Evolutionary conservation across 2,888 invertebrate genomes (phyloP), one percentile per base, ranked within the genome.

Genomic region (Pandemis cinnamomeana): DNA sequence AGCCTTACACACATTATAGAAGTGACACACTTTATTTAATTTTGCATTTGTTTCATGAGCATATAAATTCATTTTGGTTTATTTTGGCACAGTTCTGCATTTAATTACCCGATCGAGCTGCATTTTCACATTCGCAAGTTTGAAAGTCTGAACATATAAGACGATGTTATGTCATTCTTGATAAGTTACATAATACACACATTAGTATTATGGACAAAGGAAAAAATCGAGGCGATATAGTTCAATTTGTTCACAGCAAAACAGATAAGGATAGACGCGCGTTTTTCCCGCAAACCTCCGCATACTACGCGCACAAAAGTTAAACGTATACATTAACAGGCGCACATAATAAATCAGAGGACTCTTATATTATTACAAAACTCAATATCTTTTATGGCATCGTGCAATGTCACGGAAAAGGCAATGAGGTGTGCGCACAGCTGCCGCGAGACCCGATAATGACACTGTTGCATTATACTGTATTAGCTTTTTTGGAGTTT

Each of bases 361-460:
- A 81, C 83, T 86, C 82, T 85, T 81, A 84, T 85, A 83, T 86
- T 87, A 91, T 89, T 84, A 84, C 87, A 86, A 85, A 89, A 89
- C 79, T 87, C 87, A 86, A 91, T 90, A 90, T 90, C 84, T 90
- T 92, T 92, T 91, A 92, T 91, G 86, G 86, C 81, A 85, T 87
- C 86, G 86, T 75, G 87, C 89, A 92, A 93, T 92, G 92, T 92
- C 91, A 92, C 84, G 93, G 93, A 93, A 93, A 87, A 89, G 81
- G 88, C 90, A 93, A 92, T 93, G 93, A 91, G 84, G 89, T 91
- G 91, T 90, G 83, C 90, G 86, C 86, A 86, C 93, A 93, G 91
- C 93, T 93, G 93, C 87, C 87, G 82, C 83, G 82, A 81, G 87
- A 75, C 77, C 79, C 80, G 81, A 85, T 89, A 89, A 88, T 89